Conservation (phyloP, 2,797 vertebrate genomes). For the Sebastolobus alascanus region DNA sequence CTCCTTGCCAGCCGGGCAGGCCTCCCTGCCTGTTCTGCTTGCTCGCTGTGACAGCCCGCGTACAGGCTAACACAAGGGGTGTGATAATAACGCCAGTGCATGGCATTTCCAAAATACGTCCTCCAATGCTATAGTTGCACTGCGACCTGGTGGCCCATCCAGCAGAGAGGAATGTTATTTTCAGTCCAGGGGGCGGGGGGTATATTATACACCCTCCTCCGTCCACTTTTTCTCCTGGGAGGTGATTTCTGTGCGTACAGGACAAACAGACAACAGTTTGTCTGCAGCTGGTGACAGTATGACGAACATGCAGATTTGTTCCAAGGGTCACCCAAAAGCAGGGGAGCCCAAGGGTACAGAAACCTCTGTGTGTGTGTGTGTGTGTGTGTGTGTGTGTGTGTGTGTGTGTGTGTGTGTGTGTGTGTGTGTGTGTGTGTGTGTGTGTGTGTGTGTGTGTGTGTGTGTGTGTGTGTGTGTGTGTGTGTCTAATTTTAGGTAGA, state of each 20-base stretch:
- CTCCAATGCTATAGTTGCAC: slow-evolving; percentile 44
- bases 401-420: too few species aligned
- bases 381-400: too few species aligned
- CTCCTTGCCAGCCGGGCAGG: not conserved
- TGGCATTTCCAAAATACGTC: slow-evolving; percentile 74
- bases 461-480: too few species aligned
- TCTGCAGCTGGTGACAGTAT: slow-evolving; percentile 57
- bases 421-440: too few species aligned
- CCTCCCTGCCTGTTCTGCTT: slow-evolving; percentile 24
- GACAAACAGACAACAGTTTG: slow-evolving; percentile 40
- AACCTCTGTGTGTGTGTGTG: not conserved
- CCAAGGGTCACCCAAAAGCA: slow-evolving; percentile 54
- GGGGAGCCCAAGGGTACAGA: slow-evolving; percentile 34
- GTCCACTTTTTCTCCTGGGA: slow-evolving; percentile 43
- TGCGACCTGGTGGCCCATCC: slow-evolving; percentile 41
- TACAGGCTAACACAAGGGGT: slow-evolving; percentile 45
- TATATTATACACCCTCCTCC: slow-evolving; percentile 32
- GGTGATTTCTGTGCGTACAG: slow-evolving; percentile 51
- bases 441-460: too few species aligned
- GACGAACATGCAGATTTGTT: slow-evolving; percentile 31
- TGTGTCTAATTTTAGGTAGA: slow-evolving; percentile 41
- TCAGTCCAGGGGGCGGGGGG: slow-evolving; percentile 14
- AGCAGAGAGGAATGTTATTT: slow-evolving; percentile 57
- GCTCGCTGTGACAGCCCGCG: slow-evolving; percentile 39
- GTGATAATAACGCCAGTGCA: slow-evolving; percentile 66